Evolutionary conservation across 2,888 invertebrate genomes (phyloP).

Genomic region (Kuschelorhynchus macadamiae): DNA sequence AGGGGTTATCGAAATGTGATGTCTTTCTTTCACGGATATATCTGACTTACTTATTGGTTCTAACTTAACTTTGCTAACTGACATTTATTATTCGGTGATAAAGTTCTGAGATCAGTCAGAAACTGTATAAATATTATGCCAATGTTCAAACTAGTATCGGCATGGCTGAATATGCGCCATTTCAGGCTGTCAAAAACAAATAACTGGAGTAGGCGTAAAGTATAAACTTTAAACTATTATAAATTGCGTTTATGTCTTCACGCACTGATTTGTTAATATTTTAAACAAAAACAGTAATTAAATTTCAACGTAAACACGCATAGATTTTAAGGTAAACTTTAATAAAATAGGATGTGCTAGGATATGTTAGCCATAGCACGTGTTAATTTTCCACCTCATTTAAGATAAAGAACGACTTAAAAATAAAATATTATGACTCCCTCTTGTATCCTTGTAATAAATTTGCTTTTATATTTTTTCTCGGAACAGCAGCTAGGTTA

Average conservation of each 20-base stretch:
- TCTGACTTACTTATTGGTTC: too few relatives aligned
- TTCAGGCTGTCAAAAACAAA: constrained; percentile 32
- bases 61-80: too few relatives aligned
- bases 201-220: constrained; percentile 36
- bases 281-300: constrained; percentile 40
- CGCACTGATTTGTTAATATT: constrained; percentile 41
- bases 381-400: constrained; percentile 44
- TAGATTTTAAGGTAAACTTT: constrained; percentile 25
- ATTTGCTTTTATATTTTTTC: constrained; percentile 2
- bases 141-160: neutral
- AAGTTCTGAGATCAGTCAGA: too few relatives aligned
- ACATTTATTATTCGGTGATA: too few relatives aligned
- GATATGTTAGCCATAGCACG: constrained; percentile 34
- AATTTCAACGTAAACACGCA: constrained; percentile 26
- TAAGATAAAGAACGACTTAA: constrained; percentile 18
- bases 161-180: constrained; percentile 17
- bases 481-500: neutral
- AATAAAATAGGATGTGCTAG: constrained; percentile 37
- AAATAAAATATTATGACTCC: constrained; percentile 17
- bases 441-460: neutral
- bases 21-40: too few relatives aligned
- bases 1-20: too few relatives aligned
- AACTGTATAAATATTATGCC: neutral
- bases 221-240: constrained; percentile 37
- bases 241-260: constrained; percentile 38